Conservation (phyloP, 2,113 vertebrate species). For the Clupea harengus region DNA sequence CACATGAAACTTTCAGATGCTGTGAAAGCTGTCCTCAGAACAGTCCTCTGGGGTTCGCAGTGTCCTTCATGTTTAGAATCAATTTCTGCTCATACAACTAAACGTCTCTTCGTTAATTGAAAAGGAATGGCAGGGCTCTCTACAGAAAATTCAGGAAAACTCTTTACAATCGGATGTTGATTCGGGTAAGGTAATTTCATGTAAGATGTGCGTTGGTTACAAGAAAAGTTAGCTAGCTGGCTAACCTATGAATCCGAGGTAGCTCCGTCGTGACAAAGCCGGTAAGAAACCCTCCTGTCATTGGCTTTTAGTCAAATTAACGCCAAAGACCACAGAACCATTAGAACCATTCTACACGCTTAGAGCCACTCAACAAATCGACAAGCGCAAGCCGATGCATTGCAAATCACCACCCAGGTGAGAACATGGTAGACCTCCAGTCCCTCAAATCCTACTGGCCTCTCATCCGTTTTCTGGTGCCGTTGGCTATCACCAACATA, state of each 20-base stretch:
- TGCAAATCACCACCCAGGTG: constrained; percentile 51
- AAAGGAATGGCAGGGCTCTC: not conserved
- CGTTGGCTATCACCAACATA: constrained; percentile 91
- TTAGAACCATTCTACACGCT: not conserved
- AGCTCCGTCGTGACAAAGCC: not conserved
- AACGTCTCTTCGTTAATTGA: not conserved
- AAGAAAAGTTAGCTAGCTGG: not conserved
- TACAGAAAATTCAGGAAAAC: not conserved
- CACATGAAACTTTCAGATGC: constrained; percentile 9
- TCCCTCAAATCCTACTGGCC: constrained; percentile 92
- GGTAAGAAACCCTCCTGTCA: not conserved
- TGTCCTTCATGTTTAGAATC: not conserved
- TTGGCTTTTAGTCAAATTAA: not conserved
- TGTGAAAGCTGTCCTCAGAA: not conserved
- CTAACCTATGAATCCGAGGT: not conserved
- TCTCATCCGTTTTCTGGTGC: constrained; percentile 90
- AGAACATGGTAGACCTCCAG: constrained; percentile 89
- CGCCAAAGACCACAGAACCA: not conserved
- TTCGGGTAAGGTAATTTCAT: not conserved
- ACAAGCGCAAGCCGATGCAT: not conserved
- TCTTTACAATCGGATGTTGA: not conserved
- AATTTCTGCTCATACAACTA: not conserved
- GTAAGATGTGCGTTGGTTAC: not conserved
- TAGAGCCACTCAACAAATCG: not conserved
- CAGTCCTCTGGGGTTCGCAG: constrained; percentile 46